Evolutionary conservation across 1,140 invertebrate species (phyloP).

Genomic region (Ceratina australensis): DNA sequence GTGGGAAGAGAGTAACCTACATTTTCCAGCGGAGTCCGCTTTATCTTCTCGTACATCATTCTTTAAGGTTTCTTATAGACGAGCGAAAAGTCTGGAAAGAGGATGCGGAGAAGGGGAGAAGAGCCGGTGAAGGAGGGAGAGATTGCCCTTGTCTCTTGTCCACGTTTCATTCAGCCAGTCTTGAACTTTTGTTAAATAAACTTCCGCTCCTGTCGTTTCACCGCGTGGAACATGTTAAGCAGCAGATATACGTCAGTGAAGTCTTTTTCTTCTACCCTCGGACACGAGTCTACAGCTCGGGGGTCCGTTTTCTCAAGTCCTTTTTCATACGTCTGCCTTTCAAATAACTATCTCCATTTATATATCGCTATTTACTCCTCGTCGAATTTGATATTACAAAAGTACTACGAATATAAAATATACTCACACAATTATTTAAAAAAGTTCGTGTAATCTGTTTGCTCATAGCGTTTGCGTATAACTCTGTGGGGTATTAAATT

Average conservation of each 20-base stretch:
- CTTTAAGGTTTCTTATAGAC: neutral
- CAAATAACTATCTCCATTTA: neutral
- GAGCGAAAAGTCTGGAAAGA: neutral
- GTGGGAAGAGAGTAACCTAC: conserved; percentile 5
- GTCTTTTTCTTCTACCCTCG: neutral
- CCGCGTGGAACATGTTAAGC: neutral
- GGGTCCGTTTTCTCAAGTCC: conserved; percentile 21
- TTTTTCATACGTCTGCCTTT: conserved; percentile 1
- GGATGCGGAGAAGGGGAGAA: neutral
- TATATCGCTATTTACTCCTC: neutral
- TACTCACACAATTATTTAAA: no score
- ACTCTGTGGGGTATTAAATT: no score
- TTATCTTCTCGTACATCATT: conserved; percentile 6
- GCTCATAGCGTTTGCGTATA: no score
- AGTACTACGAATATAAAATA: neutral
- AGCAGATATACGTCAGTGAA: neutral
- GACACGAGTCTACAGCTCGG: neutral
- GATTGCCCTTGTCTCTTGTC: no score
- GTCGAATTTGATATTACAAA: neutral
- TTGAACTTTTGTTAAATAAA: conserved; percentile 30
- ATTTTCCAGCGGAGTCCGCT: neutral
- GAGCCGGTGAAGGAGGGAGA: neutral
- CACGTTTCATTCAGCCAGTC: neutral
- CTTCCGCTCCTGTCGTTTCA: neutral
- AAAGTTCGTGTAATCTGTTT: no score